Evolutionary conservation across 2,797 vertebrate species (phyloP), one percentile per base, ranked within the genome.

Genomic region (Pachyuromys duprasi): DNA sequence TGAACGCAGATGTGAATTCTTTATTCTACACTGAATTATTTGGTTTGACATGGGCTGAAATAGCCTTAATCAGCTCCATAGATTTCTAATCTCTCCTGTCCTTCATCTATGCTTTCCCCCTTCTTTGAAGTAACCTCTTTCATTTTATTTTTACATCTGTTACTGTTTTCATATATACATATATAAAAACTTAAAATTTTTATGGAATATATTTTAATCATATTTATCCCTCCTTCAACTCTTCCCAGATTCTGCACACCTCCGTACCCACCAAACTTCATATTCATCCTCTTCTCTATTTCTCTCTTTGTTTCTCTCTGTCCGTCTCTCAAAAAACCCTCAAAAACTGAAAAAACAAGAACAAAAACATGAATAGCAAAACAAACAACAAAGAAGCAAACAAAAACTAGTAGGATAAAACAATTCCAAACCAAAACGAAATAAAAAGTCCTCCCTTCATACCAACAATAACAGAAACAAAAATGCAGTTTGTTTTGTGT

Each of bases 11-110:
- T 11, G 57, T n/a, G 22, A 91, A 82, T 83, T 36, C 65, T 91
- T 96, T 94, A 80, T 83, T 95, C 42, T 55, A 70, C 6, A 70
- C 13, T 39, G 31, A 91, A 93, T 91, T 83, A 91, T 93, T 95
- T 95, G 86, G 91, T 60, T 80, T 93, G 80, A 45, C 42, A 92
- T 33, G 89, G 63, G 88, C 24, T 74, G 55, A 90, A 96, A n/a
- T 92, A 8, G 22, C 83, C 70, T 97, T 93, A 91, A 63, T 95
- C 84, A 62, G 9, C 79, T 88, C 78, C 63, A n/a, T 67, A 9
- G 18, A 78, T 96, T 90, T 94, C 28, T 80, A 78, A 65, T 92
- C 31, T 75, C 33, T 3, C 5, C 4, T 36, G 26, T 67, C 49
- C 31, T 22, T 90, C 55, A 76, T 83, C 42, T n/a, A 33, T 57